Conservation (phyloP, 2,797 vertebrate genomes). For the Hoplostethus atlanticus region DNA sequence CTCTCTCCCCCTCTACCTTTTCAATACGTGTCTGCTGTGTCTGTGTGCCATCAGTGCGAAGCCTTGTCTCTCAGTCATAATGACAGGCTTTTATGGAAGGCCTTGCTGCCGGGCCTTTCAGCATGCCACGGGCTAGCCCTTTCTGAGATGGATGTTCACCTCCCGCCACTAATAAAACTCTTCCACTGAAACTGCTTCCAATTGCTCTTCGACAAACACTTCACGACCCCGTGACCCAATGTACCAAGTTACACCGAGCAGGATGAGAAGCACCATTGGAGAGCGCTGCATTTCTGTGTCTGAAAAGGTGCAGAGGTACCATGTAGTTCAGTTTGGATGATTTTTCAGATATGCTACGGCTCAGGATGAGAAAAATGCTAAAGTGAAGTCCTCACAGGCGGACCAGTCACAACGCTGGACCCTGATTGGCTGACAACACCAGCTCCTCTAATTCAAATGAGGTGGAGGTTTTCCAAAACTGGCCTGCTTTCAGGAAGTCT, state of each 20-base stretch:
- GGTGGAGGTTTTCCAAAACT: too few relatives aligned
- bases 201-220: slow-evolving; percentile 58
- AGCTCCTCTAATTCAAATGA: too few relatives aligned
- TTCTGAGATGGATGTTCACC: slow-evolving; percentile 54
- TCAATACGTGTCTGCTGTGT: neutral
- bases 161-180: slow-evolving; percentile 50
- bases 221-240: slow-evolving; percentile 7
- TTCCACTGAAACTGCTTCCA: slow-evolving; percentile 54
- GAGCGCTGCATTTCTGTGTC: too few relatives aligned
- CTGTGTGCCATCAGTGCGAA: slow-evolving; percentile 44
- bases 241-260: neutral
- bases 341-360: too few relatives aligned
- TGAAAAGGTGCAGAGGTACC: too few relatives aligned
- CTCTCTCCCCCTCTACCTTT: too few relatives aligned
- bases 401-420: too few relatives aligned
- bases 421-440: too few relatives aligned
- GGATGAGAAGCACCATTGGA: neutral
- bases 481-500: too few relatives aligned
- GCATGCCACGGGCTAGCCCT: slow-evolving; percentile 33
- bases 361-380: too few relatives aligned
- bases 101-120: slow-evolving; percentile 54
- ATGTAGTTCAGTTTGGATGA: too few relatives aligned
- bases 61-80: slow-evolving; percentile 66
- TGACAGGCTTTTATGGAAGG: slow-evolving; percentile 72
- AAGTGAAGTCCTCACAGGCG: too few relatives aligned